phyloP scores from a whole-genome alignment of 2,888 invertebrate genomes.

The Arrhopalites spinosus region DNA sequence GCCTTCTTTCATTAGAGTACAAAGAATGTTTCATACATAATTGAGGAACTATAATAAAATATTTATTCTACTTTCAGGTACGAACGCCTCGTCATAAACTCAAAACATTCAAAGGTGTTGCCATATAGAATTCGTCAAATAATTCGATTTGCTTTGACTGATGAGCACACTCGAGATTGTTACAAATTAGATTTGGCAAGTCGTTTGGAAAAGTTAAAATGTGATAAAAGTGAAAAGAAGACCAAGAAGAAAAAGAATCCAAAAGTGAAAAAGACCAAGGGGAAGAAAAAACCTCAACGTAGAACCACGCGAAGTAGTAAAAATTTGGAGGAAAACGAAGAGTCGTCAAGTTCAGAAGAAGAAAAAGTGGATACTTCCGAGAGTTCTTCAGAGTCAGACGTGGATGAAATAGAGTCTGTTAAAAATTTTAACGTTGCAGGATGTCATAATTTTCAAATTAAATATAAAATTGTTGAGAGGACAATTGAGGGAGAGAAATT shows the following conservation, averaged over 20 bases:
- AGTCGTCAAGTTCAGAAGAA: conserved; percentile 14
- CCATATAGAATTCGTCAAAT: conserved; percentile 56
- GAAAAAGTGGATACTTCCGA: too few species aligned
- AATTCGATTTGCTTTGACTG: conserved; percentile 58
- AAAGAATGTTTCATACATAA: too few species aligned
- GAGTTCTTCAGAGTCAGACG: conserved; percentile 6
- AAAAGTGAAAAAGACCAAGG: conserved; percentile 29
- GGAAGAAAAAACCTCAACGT: conserved; percentile 22
- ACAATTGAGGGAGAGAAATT: conserved; percentile 58
- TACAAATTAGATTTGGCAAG: conserved; percentile 60
- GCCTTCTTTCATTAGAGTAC: too few species aligned
- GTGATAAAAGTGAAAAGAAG: conserved; percentile 4
- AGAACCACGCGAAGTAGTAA: conserved; percentile 15
- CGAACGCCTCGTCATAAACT: conserved; percentile 68
- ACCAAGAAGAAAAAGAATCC: conserved; percentile 19
- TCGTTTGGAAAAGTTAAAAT: conserved; percentile 57
- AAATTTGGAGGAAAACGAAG: not conserved
- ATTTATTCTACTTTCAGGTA: not conserved
- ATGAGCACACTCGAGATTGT: conserved; percentile 59
- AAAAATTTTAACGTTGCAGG: conserved; percentile 5
- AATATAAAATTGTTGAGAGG: conserved; percentile 56
- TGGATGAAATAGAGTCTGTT: not conserved
- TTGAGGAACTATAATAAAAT: too few species aligned
- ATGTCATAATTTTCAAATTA: conserved; percentile 21
- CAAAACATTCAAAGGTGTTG: conserved; percentile 64